phyloP scores from a whole-genome alignment of 2,797 vertebrate genomes.

The Euphonia xanthogaster region DNA sequence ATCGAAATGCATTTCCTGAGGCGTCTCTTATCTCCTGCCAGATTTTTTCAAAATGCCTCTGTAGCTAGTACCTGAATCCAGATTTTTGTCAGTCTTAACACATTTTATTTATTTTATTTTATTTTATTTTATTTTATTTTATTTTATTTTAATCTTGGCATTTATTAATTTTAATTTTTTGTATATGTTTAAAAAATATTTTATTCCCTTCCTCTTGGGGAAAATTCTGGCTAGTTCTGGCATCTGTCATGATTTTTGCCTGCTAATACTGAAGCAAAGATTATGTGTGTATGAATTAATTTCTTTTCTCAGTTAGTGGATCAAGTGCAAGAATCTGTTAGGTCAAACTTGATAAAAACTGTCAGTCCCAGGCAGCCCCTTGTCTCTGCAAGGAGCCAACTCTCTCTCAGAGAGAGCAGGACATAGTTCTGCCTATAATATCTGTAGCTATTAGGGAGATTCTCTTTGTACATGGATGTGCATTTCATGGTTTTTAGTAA shows the following conservation, averaged over 20 bases:
- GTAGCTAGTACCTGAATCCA: background rate
- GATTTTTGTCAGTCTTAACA: background rate
- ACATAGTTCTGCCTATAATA: background rate
- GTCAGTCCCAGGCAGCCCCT: background rate
- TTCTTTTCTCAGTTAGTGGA: background rate
- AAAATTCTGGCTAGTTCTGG: background rate
- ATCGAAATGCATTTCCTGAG: background rate
- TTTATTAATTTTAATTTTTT: background rate
- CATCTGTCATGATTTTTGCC: background rate
- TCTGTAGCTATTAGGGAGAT: background rate
- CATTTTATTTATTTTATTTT: background rate
- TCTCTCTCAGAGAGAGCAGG: background rate
- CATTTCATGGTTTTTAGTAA: background rate
- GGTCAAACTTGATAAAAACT: background rate
- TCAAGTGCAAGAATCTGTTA: background rate
- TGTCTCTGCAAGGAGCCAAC: background rate
- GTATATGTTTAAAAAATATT: background rate
- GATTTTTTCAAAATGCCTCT: background rate
- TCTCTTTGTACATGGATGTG: rapidly evolving
- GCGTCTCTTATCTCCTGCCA: background rate
- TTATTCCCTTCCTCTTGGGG: background rate
- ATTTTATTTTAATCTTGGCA: background rate
- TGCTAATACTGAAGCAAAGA: background rate
- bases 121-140: background rate
- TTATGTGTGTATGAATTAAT: background rate